Evolutionary conservation across 1,140 invertebrate species (phyloP), one percentile per base, ranked within the genome.

Genomic region (Rhagoletis zephyria): DNA sequence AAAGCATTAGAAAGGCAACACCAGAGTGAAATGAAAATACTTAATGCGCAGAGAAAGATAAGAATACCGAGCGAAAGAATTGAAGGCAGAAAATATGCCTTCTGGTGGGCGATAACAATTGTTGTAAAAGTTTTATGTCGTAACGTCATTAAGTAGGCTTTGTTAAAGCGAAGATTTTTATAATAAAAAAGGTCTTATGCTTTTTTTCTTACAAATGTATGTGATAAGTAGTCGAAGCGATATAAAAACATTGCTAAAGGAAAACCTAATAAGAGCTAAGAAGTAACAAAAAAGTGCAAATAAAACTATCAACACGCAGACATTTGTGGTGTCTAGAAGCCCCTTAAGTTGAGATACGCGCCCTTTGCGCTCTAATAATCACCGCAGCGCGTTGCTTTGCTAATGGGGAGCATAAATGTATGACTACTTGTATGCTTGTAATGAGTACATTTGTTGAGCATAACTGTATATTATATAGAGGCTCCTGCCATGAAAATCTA

Each of bases 141-240:
- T 16, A 19, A 30, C 48, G 6, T 42, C 48, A 81, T 81, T 81
- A 81, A 81, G 74, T 81, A 9, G 42, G 74, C 45, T 81, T 81
- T 77, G n/a, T 16, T 19, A 7, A 81, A 48, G 12, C 42, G 19
- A 14, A 81, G 16, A 9, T 10, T 3, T 3, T 45, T 45, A 16
- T 45, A 48, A 74, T 6, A 16, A 56, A 81, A 81, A 7, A 70
- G 14, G 40, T 48, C 19, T 30, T 30, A 0, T 30, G 30, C 30
- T 0, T 30, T 30, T 30, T 30, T 30, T 30, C 30, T 30, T 30
- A 30, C 30, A 30, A 30, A 0, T 30, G 48, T 56, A 14, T 19
- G 74, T 6, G 48, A 81, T 81, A 81, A 81, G 42, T 9, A 77
- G 16, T 19, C 3, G 45, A 48, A 16, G 16, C 0, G 30, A 30